Base-by-base conservation (phyloP, 2,797 vertebrate genomes). In the Hydrocynus forskahlii region DNA sequence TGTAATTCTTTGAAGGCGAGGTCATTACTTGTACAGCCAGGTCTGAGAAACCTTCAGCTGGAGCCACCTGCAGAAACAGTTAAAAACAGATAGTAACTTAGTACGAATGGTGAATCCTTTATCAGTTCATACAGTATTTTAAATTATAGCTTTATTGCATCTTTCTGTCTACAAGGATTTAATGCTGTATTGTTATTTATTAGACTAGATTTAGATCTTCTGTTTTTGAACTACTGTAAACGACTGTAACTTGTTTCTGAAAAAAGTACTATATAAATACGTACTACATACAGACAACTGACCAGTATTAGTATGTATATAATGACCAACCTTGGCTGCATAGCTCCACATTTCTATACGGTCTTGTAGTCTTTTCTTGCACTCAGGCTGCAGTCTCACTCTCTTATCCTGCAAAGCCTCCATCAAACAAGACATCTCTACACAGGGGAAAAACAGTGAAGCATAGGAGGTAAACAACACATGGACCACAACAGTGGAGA, bases 1-100 rank as follows among this genome's bases (percentile, higher is more conserved):
- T 97, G 92, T 99, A 99, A 89, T 97, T 98, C 93, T 99, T 99
- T 50, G 97, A 99, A 0, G 97, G 97, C 2, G 98, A 99, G 0
- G 93, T 95, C 95, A 99, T 95, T 88, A 99, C 97, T 94, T 99
- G 97, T 92, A 95, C 94, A 90, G 97, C 98, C 76, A 99, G 95
- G 83, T 98, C 97, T 10, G 97, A 96, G 85, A 99, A 97, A 12
- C 97, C 97, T 81, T 99, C 98, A 0, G 97, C 97, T 0, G 97
- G 97, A 9, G 97, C 97, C 90, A 98, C 97, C 97, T 99, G 87
- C 19, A 21, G 40, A 29, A 71, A 35, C 6, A 71, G 19, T 35
- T 1, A 48, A 48, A 59, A 70, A 55, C 0, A 79, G 21, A 13
- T 63, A 2, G 55, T 54, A 14, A 69, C 7, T 54, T 64, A 16